phyloP scores from a whole-genome alignment of 2,113 vertebrate species.

The Barnardius zonarius region DNA sequence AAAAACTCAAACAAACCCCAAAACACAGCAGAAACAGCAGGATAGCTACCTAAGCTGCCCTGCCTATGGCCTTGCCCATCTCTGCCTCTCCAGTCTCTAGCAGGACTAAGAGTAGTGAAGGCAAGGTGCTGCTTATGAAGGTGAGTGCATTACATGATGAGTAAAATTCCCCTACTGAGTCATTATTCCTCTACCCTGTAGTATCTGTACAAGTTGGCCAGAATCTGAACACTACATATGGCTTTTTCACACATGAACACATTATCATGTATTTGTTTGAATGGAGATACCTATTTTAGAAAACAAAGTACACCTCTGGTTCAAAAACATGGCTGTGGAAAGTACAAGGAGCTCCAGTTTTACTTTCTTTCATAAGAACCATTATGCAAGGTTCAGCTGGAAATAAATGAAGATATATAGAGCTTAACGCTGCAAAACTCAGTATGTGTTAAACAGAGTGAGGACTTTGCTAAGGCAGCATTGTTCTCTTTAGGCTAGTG shows the following conservation, averaged over 20 bases:
- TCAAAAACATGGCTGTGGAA: neutral
- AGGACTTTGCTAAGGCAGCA: constrained; percentile 28
- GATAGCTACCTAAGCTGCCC: neutral
- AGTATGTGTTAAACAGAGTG: neutral
- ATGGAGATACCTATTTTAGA: constrained; percentile 18
- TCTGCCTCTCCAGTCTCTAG: neutral
- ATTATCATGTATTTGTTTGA: constrained; percentile 42
- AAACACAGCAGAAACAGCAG: neutral
- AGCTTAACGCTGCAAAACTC: neutral
- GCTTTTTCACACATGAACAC: constrained; percentile 58
- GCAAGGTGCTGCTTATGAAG: neutral
- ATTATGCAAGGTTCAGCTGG: neutral
- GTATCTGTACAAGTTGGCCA: constrained; percentile 29
- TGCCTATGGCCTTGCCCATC: neutral
- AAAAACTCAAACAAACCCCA: neutral
- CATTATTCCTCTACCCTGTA: constrained; percentile 3
- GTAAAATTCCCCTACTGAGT: constrained; percentile 15
- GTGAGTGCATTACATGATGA: neutral
- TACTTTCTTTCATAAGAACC: neutral
- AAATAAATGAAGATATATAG: neutral
- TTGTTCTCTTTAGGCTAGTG: neutral
- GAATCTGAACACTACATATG: constrained; percentile 44
- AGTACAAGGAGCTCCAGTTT: neutral
- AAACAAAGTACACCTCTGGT: constrained; percentile 26
- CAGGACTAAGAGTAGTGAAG: neutral